A percentile compares a stretch with the other conserved stretches of the same genome.
Conservation (phyloP, 1,140 invertebrate genomes). For the Drosophila santomea region DNA sequence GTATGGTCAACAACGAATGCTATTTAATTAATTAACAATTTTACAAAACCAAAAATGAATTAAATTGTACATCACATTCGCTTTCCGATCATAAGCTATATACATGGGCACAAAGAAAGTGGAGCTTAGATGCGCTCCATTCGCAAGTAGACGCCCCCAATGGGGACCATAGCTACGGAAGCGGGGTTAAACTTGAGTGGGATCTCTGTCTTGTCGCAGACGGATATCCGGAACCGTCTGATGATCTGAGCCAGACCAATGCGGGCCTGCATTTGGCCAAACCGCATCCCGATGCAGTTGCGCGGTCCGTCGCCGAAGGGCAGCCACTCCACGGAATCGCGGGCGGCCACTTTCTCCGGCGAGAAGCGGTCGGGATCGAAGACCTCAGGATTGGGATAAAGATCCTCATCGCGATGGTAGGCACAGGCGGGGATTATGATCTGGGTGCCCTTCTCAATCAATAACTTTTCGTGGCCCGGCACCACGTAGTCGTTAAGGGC, state of each 20-base stretch:
- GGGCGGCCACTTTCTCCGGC: constrained; percentile 84
- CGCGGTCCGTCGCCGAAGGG: constrained; percentile 88
- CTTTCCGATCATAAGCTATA: neutral
- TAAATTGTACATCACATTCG: too few relatives aligned
- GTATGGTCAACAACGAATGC: neutral
- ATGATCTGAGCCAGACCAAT: constrained; percentile 84
- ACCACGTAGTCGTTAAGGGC: constrained; percentile 87
- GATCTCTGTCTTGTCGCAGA: constrained; percentile 64
- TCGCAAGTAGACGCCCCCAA: constrained; percentile 45
- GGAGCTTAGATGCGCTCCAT: constrained; percentile 4
- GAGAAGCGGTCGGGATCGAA: constrained; percentile 87
- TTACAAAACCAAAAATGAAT: too few relatives aligned
- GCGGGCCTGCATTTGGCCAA: constrained; percentile 85
- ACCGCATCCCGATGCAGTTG: constrained; percentile 85
- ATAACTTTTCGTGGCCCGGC: constrained; percentile 86
- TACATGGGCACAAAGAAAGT: neutral
- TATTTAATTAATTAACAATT: neutral
- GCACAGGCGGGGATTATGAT: constrained; percentile 87
- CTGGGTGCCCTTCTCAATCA: constrained; percentile 87
- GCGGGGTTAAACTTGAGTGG: constrained; percentile 50
- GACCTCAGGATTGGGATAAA: constrained; percentile 86
- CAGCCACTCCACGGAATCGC: constrained; percentile 85
- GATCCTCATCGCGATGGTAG: constrained; percentile 86
- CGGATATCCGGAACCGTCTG: constrained; percentile 69
- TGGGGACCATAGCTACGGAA: constrained; percentile 46